Percentiles rank a stretch among this genome's conserved stretches.
phyloP scores from a whole-genome alignment of 2,888 invertebrate genomes.

The Campoplex capitator region DNA sequence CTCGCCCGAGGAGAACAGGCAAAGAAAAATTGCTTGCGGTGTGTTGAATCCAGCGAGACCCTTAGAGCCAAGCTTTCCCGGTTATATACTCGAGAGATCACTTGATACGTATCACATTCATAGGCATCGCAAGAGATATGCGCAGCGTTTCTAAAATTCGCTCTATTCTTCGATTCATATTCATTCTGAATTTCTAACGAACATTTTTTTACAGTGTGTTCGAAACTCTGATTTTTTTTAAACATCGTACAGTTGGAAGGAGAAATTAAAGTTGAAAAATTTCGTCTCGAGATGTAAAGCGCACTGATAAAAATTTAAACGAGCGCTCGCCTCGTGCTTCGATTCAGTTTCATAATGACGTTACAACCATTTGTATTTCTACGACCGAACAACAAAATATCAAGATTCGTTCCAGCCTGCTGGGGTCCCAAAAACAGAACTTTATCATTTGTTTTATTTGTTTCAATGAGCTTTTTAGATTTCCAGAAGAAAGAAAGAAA shows the following conservation, averaged over 20 bases:
- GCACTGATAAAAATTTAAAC: not conserved
- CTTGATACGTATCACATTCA: not conserved
- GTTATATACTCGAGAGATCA: slow-evolving; percentile 26
- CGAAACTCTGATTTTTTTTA: too few species aligned
- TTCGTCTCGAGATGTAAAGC: not conserved
- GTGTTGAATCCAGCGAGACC: slow-evolving; percentile 40
- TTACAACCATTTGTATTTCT: too few species aligned
- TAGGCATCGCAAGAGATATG: not conserved
- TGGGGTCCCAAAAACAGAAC: not conserved
- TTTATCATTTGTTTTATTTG: not conserved
- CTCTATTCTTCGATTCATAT: too few species aligned
- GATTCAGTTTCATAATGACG: not conserved
- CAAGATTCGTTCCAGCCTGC: not conserved
- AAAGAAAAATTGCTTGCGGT: slow-evolving; percentile 38
- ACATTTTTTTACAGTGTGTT: not conserved
- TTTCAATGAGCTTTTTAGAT: not conserved
- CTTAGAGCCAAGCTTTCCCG: slow-evolving; percentile 39
- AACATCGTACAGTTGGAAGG: not conserved
- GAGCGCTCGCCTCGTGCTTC: not conserved
- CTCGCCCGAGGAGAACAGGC: slow-evolving; percentile 28
- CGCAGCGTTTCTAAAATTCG: not conserved
- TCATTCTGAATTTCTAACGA: not conserved
- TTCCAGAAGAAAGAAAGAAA: not conserved
- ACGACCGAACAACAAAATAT: too few species aligned
- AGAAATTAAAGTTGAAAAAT: too few species aligned